phyloP scores from a whole-genome alignment of 1,140 invertebrate species.

The Subanguina moxae region DNA sequence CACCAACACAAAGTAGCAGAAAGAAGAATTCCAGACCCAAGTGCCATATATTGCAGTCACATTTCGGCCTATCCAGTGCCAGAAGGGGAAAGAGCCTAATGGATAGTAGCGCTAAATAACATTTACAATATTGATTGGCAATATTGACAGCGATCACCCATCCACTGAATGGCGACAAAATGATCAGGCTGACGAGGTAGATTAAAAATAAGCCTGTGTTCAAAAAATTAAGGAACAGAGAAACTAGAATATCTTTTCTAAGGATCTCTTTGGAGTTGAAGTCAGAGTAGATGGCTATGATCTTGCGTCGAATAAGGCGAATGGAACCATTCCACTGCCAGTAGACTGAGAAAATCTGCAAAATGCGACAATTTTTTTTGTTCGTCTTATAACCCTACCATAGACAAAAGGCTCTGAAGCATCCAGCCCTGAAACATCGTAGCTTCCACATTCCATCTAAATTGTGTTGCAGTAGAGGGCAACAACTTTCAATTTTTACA shows the following conservation, averaged over 20 bases:
- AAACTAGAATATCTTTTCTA: too few species aligned
- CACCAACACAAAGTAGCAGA: slow-evolving; percentile 3
- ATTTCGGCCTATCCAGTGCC: not conserved
- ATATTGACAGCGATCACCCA: too few species aligned
- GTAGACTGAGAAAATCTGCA: slow-evolving; percentile 5
- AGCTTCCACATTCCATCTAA: not conserved
- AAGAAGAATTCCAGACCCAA: not conserved
- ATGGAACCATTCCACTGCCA: slow-evolving; percentile 2
- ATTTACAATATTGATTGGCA: too few species aligned
- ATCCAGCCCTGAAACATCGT: slow-evolving; percentile 5
- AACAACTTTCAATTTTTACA: too few species aligned
- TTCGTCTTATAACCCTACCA: not conserved
- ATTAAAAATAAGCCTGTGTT: too few species aligned
- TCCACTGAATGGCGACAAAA: too few species aligned
- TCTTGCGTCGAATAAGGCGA: not conserved
- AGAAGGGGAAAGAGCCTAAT: not conserved
- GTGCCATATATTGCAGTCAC: not conserved
- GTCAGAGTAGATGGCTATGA: not conserved
- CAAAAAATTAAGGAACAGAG: too few species aligned
- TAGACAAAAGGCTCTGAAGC: not conserved
- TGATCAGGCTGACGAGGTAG: too few species aligned
- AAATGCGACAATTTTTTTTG: not conserved
- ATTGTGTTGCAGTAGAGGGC: too few species aligned
- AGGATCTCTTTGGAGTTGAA: not conserved
- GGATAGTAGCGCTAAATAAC: too few species aligned